Base-by-base conservation (phyloP, 2,797 vertebrate genomes). In the Cetoscarus ocellatus region DNA sequence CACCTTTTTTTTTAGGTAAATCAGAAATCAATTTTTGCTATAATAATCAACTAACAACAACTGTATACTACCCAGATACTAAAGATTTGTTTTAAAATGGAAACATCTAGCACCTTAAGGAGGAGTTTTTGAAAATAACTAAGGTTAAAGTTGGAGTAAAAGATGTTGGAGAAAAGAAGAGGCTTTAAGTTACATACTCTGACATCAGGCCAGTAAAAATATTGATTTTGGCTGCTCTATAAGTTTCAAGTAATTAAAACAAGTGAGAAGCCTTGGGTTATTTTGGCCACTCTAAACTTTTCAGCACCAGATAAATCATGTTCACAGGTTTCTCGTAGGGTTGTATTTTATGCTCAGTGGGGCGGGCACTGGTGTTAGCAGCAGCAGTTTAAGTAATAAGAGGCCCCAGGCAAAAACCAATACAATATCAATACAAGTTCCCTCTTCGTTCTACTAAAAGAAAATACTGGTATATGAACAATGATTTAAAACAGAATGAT, bases 141-240 rank as follows among this genome's bases (percentile, higher is more conserved):
- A n/a, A 79, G 51, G 61, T 80, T 74, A 55, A 71, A 72, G 61
- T 67, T 57, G 36, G 50, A 70, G 72, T 50, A 39, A 63, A 68
- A 68, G 14, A 64, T 65, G 60, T 64, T 38, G 55, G 56, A 69
- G 55, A n/a, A 58, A 61, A 42, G 62, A 44, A 48, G 47, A 68
- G 61, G 60, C 61, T 18, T 36, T 10, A 18, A 67, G 54, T 7
- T 4, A 62, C 44, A 27, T 38, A 36, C 27, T 71, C 71, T 77
- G 59, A 82, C 39, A 13, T 9, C 38, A 17, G 50, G 80, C 87
- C 81, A 89, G 74, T 34, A 61, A 83, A 87, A 91, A 86, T 74
- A 79, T 86, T 79, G 67, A 65, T 77, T 83, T 69, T 88, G 80
- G 82, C 84, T 57, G 49, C 67, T 58, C 44, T 27, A 52, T 71